phyloP scores from a whole-genome alignment of 23 tunicate genomes.

The Ciona savignyi region DNA sequence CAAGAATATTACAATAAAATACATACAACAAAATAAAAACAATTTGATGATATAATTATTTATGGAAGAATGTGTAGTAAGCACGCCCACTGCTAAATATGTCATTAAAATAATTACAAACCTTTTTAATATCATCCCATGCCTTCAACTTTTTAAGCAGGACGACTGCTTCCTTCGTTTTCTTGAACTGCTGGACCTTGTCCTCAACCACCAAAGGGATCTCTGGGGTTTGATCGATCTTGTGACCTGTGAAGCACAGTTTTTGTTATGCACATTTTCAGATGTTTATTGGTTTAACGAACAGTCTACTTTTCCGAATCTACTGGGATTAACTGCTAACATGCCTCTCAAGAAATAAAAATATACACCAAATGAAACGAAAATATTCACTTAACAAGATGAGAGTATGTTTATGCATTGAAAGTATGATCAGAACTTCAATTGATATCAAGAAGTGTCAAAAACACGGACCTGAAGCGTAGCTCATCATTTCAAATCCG shows the following conservation, averaged over 20 bases:
- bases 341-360: too few species aligned
- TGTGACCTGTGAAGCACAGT: constrained; percentile 51
- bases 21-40: too few species aligned
- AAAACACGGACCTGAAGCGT: constrained; percentile 24
- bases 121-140: constrained; percentile 92
- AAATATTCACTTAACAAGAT: too few species aligned
- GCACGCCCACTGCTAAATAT: too few species aligned
- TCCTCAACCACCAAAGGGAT: constrained; percentile 90
- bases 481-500: constrained; percentile 5
- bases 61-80: too few species aligned
- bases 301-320: too few species aligned
- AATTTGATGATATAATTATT: too few species aligned
- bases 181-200: constrained; percentile 73
- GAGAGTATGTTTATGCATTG: too few species aligned
- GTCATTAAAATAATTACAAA: too few species aligned
- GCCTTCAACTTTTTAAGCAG: constrained; percentile 66
- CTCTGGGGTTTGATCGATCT: constrained; percentile 82
- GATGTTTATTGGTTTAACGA: not conserved
- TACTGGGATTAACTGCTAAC: too few species aligned
- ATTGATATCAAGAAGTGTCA: constrained; percentile 13
- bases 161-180: constrained; percentile 93
- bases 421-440: constrained; percentile 8
- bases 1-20: too few species aligned
- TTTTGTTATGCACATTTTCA: not conserved
- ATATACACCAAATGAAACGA: too few species aligned